Conservation (phyloP, 1,140 invertebrate species). For the Dryas iulia region DNA sequence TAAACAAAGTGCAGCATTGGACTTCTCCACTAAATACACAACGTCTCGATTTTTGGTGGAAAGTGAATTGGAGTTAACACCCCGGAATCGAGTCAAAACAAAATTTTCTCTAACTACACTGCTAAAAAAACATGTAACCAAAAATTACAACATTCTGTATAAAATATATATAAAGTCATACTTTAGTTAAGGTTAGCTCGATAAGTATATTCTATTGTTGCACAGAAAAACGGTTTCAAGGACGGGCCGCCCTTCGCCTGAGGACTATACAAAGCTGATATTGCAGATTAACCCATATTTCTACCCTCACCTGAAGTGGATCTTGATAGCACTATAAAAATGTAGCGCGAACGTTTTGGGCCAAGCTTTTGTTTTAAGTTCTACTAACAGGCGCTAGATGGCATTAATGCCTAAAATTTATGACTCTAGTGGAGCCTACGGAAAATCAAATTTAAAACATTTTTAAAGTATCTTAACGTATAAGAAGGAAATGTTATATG, state of each 20-base stretch:
- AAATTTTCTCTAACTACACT: no score
- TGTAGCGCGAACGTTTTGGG: constrained; percentile 2
- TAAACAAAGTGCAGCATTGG: no score
- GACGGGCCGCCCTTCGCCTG: constrained; percentile 41
- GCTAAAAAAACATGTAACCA: background rate
- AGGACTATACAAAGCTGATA: constrained; percentile 52
- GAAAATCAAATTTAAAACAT: no score
- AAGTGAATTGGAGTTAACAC: no score
- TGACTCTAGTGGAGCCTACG: no score
- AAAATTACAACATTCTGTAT: background rate
- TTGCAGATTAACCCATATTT: constrained; percentile 53
- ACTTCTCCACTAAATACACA: no score
- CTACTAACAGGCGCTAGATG: constrained; percentile 44
- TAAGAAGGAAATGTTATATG: no score
- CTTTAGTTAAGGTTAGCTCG: background rate
- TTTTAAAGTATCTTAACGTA: no score
- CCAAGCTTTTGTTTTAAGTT: constrained; percentile 21
- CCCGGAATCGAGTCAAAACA: no score
- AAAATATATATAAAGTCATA: background rate
- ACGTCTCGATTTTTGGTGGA: no score
- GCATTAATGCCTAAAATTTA: constrained; percentile 10
- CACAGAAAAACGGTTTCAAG: constrained; percentile 55
- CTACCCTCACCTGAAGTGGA: constrained; percentile 40
- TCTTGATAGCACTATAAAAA: constrained; percentile 21
- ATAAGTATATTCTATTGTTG: constrained; percentile 48